Evolutionary conservation across 2,797 vertebrate genomes (phyloP).

Genomic region (Mycteria americana): DNA sequence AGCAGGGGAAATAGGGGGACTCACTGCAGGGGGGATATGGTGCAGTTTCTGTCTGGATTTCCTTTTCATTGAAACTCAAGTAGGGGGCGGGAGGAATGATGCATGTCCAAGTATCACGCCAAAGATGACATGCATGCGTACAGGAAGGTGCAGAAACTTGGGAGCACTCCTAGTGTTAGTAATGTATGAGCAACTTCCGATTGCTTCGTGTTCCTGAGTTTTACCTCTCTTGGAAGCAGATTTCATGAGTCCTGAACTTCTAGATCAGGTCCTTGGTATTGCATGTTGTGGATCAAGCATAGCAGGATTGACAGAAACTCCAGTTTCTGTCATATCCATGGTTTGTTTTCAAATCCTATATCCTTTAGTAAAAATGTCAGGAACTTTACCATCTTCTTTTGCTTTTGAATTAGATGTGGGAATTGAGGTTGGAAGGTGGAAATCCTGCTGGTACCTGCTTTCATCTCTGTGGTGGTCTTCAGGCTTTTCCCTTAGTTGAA

Average conservation of each 20-base stretch:
- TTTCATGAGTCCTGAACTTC: neutral
- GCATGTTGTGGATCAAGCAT: neutral
- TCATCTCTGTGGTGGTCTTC: neutral
- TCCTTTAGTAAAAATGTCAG: neutral
- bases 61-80: neutral
- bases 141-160: neutral
- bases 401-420: neutral
- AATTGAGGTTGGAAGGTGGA: neutral
- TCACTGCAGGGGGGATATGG: neutral
- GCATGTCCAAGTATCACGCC: neutral
- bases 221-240: too few relatives aligned
- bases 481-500: neutral
- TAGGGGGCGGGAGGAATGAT: neutral
- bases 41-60: neutral
- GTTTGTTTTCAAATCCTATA: neutral
- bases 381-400: neutral
- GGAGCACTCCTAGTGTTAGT: neutral
- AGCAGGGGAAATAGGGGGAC: neutral
- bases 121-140: neutral
- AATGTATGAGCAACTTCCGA: neutral
- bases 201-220: neutral
- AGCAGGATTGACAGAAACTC: neutral
- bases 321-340: too few relatives aligned
- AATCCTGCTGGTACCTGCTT: neutral
- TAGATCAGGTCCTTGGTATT: neutral